phyloP scores from a whole-genome alignment of 2,797 vertebrate species.

The Fringilla coelebs region DNA sequence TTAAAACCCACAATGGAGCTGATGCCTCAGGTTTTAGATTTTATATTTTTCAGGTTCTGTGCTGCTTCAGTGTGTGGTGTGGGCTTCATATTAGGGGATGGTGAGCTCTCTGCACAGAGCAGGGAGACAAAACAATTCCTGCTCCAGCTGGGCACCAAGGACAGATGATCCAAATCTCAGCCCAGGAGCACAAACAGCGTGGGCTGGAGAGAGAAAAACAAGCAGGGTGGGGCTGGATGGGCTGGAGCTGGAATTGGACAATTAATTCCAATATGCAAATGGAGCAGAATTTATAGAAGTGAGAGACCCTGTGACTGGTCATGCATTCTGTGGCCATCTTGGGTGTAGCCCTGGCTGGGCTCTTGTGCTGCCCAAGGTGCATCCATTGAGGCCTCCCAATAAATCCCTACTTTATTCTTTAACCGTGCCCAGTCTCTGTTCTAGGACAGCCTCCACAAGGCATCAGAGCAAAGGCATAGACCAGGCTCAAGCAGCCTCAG shows the following conservation, averaged over 20 bases:
- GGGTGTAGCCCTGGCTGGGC: neutral
- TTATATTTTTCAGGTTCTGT: neutral
- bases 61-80: neutral
- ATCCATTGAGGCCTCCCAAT: neutral
- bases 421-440: neutral
- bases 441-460: neutral
- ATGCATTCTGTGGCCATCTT: neutral
- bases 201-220: neutral
- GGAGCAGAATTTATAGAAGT: rapidly evolving
- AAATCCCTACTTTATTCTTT: neutral
- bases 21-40: neutral
- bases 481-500: neutral
- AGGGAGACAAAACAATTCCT: neutral
- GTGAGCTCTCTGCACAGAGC: neutral
- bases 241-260: neutral
- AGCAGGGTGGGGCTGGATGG: neutral
- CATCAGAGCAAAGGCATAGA: neutral
- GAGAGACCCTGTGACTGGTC: rapidly evolving
- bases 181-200: neutral
- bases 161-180: neutral
- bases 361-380: neutral
- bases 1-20: neutral
- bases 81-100: neutral
- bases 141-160: neutral
- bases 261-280: neutral